A percentile compares a stretch with the other conserved stretches of the same genome.
Conservation (phyloP, 2,888 invertebrate genomes). For the Xylocampa areola region DNA sequence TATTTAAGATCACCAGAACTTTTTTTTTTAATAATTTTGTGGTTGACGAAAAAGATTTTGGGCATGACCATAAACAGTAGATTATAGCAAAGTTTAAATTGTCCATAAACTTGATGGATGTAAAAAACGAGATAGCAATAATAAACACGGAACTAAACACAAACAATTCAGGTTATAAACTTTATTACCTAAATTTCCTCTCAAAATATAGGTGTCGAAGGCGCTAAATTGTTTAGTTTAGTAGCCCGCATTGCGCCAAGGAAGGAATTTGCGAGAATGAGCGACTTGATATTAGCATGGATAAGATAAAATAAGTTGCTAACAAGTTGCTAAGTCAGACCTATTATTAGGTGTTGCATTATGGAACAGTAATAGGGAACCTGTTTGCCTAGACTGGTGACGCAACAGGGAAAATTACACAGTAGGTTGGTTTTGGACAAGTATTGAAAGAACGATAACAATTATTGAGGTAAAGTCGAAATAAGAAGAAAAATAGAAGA, state of each 20-base stretch:
- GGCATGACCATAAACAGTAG: no score
- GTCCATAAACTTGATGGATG: no score
- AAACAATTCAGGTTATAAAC: no score
- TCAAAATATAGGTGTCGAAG: slow-evolving; percentile 25
- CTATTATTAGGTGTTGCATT: slow-evolving; percentile 61
- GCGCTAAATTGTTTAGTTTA: slow-evolving; percentile 24
- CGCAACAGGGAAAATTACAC: slow-evolving; percentile 25
- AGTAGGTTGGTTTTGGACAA: slow-evolving; percentile 33
- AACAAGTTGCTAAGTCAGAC: slow-evolving; percentile 55
- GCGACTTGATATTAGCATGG: slow-evolving; percentile 44
- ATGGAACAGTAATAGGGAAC: slow-evolving; percentile 47
- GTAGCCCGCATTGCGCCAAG: slow-evolving; percentile 6
- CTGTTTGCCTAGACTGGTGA: slow-evolving; percentile 39
- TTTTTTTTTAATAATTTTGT: no score
- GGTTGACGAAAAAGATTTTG: no score
- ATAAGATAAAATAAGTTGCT: slow-evolving; percentile 62
- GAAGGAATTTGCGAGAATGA: slow-evolving; percentile 28
- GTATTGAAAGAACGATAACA: slow-evolving; percentile 9
- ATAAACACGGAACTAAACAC: no score
- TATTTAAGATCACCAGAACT: no score
- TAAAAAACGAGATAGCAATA: no score
- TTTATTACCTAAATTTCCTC: slow-evolving; percentile 7
- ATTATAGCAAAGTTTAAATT: no score
- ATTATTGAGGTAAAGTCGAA: no score
- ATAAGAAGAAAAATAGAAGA: no score